Base-by-base conservation (phyloP, 1,140 invertebrate species). In the Achatina immaculata region DNA sequence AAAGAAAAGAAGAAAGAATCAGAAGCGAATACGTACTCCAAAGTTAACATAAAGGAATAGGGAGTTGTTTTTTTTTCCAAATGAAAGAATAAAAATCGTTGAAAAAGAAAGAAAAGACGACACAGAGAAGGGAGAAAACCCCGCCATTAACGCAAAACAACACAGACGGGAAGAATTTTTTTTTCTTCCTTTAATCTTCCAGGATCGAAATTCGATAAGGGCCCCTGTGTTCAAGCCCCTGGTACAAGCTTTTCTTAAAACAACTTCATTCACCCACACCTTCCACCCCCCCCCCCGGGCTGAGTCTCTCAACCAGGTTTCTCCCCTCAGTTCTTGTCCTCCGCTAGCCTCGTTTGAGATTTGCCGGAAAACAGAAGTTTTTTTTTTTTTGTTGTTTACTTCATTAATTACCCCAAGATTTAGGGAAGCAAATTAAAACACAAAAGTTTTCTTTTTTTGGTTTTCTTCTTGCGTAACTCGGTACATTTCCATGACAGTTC, bases 31-130 rank as follows among this genome's bases (percentile, higher is more conserved):
- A 65, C 14, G 68, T 38, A 79, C 21, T 77, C 24, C 42, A 48
- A 80, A 62, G 45, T 45, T 65, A 36, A 66, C 65, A 78, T 34
- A 75, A 74, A 72, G 43, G 83, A 65, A 80, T 36, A 80, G 77
- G 76, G 77, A 58, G 62, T 68, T 28, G 71, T 62, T 80, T 34
- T 72, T 42, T 34, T 72, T 38, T 40, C 62, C 38, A 42, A 55
- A 79, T 31, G 58, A 62, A 42, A 65, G 58, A 40, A 38, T 21
- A 65, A 40, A 38, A 24, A 21, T 21, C 11, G 66, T 19, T 9
- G 66, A 65, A 34, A 77, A 6, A 38, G 36, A 65, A 55, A 77
- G 51, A 65, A 21, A n/a, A 14, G 65, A 34, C 11, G 36, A 77
- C 2, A 36, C 16, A 40, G 36, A 40, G 28, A 36, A 36, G 51